phyloP scores from a whole-genome alignment of 2,888 invertebrate species.

The Cataglyphis cursor region DNA sequence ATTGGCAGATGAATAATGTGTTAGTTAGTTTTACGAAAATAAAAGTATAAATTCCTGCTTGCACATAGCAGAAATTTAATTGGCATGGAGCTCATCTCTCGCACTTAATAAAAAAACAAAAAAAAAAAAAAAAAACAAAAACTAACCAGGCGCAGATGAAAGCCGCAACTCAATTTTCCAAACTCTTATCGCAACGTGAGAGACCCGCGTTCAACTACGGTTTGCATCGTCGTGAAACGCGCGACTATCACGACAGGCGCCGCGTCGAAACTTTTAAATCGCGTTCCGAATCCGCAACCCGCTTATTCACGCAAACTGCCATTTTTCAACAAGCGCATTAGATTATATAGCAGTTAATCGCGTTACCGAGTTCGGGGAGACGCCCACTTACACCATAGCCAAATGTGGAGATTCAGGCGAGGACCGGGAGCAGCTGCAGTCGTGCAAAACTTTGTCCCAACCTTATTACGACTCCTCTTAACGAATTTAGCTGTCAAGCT shows the following conservation, averaged over 20 bases:
- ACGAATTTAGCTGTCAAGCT: conserved; percentile 83
- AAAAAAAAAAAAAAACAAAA: background rate
- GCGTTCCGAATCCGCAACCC: conserved; percentile 27
- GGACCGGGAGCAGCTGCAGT: conserved; percentile 71
- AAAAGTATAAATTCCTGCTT: background rate
- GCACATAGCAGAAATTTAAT: background rate
- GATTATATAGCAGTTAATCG: conserved; percentile 62
- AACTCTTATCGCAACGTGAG: conserved; percentile 32
- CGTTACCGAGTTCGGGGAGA: conserved; percentile 48
- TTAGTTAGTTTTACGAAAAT: background rate
- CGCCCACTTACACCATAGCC: conserved; percentile 48
- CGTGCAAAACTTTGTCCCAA: conserved; percentile 80
- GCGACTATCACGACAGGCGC: conserved; percentile 11
- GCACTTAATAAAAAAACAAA: conserved; percentile 1
- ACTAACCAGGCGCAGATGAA: background rate
- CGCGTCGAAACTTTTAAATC: conserved; percentile 56
- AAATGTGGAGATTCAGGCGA: conserved; percentile 54
- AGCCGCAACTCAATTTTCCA: conserved; percentile 24
- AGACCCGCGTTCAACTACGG: conserved; percentile 18
- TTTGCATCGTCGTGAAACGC: conserved; percentile 31
- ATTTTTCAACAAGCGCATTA: conserved; percentile 48
- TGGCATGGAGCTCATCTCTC: background rate
- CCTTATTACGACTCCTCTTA: conserved; percentile 83
- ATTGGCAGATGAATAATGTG: background rate
- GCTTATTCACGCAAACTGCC: conserved; percentile 36